Conservation (phyloP, 2,797 vertebrate species). For the Falco rusticolus region DNA sequence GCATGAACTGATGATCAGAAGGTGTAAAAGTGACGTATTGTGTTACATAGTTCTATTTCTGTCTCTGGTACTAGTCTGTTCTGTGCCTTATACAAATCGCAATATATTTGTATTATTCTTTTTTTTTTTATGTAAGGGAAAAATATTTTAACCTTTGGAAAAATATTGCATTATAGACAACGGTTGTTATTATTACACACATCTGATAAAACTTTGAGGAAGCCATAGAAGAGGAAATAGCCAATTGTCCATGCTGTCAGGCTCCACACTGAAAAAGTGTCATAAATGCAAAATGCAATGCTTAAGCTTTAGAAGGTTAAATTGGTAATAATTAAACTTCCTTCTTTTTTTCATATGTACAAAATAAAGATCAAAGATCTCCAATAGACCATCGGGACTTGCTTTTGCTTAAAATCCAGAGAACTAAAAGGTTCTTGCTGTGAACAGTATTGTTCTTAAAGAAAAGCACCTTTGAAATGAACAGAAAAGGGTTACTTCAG, state of each 20-base stretch:
- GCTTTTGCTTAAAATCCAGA: slow-evolving; percentile 23
- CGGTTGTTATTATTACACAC: neutral
- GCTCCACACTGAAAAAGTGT: neutral
- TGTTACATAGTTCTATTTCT: neutral
- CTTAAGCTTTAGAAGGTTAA: neutral
- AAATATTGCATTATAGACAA: neutral
- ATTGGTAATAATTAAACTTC: slow-evolving; percentile 23
- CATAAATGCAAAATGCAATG: neutral
- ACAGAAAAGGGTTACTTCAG: neutral
- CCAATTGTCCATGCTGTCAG: neutral
- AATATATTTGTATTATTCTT: accelerated
- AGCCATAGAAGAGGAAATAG: neutral
- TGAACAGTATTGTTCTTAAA: neutral
- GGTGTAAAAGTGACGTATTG: neutral
- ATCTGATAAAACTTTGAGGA: neutral
- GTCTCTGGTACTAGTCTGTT: neutral
- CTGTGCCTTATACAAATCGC: neutral
- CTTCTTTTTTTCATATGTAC: neutral
- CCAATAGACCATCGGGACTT: neutral
- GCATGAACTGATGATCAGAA: neutral
- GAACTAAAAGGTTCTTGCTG: neutral
- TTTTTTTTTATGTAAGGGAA: neutral
- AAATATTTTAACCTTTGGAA: neutral
- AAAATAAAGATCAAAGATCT: slow-evolving; percentile 44
- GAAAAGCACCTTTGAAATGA: neutral